Percentiles rank a stretch among this genome's conserved stretches.
Conservation (phyloP, 2,888 invertebrate species). For the Caenorhabditis sp. region DNA sequence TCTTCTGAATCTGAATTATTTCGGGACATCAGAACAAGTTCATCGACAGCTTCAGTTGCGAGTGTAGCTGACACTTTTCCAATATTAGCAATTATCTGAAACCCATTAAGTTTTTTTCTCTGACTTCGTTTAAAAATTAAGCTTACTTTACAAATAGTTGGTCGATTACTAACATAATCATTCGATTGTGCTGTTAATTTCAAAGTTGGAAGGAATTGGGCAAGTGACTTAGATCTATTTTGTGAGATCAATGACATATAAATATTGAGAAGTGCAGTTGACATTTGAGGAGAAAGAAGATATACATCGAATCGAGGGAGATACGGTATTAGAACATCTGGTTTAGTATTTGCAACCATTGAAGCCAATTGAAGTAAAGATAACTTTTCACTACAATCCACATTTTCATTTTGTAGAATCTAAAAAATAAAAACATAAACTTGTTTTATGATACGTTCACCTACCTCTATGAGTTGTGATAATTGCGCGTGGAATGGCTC, state of each 20-base stretch:
- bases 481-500: constrained; percentile 86
- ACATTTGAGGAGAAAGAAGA: constrained; percentile 77
- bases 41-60: constrained; percentile 55
- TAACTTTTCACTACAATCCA: constrained; percentile 85
- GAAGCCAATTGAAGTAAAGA: constrained; percentile 85
- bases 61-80: constrained; percentile 52
- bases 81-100: constrained; percentile 59
- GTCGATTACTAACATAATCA: constrained; percentile 28
- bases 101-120: background rate
- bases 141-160: constrained; percentile 36
- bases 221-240: constrained; percentile 21
- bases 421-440: constrained; percentile 1
- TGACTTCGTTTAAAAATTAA: background rate
- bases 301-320: constrained; percentile 84
- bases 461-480: constrained; percentile 78
- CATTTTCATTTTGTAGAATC: constrained; percentile 72
- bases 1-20: constrained; percentile 33
- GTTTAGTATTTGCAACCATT: constrained; percentile 83
- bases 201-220: constrained; percentile 32
- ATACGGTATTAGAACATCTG: constrained; percentile 83
- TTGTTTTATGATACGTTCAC: background rate
- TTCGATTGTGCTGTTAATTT: constrained; percentile 34
- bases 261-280: constrained; percentile 79
- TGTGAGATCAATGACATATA: constrained; percentile 76
- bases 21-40: constrained; percentile 47